Conservation (phyloP, 2,113 vertebrate genomes). For the Eulacestoma nigropectus region DNA sequence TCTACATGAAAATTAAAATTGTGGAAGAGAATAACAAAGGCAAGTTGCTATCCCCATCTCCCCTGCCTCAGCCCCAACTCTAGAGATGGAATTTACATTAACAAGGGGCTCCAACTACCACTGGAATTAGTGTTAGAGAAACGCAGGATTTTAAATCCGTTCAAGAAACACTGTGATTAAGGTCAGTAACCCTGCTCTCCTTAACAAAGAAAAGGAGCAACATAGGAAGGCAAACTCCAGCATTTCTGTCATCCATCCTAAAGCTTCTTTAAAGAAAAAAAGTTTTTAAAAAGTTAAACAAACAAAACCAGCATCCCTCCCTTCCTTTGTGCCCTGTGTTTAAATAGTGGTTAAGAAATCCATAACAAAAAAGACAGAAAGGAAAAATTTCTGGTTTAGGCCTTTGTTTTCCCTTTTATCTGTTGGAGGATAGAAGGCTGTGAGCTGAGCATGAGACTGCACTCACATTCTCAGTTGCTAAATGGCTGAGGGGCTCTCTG, state of each 20-base stretch:
- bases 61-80: neutral
- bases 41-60: neutral
- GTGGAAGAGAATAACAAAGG: conserved; percentile 9
- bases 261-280: neutral
- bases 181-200: neutral
- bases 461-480: neutral
- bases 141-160: neutral
- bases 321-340: neutral
- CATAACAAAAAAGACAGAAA: neutral
- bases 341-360: neutral
- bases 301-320: neutral
- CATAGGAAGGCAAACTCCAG: neutral
- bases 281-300: neutral
- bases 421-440: neutral
- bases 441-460: neutral
- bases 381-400: neutral
- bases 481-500: neutral
- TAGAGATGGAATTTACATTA: conserved; percentile 5
- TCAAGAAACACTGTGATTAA: neutral
- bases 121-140: neutral
- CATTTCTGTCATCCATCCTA: conserved; percentile 1
- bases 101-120: neutral
- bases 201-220: neutral
- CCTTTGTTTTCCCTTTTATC: neutral
- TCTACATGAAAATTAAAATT: conserved; percentile 49